Conservation (phyloP, 2,888 invertebrate species). For the Pherbina coryleti region DNA sequence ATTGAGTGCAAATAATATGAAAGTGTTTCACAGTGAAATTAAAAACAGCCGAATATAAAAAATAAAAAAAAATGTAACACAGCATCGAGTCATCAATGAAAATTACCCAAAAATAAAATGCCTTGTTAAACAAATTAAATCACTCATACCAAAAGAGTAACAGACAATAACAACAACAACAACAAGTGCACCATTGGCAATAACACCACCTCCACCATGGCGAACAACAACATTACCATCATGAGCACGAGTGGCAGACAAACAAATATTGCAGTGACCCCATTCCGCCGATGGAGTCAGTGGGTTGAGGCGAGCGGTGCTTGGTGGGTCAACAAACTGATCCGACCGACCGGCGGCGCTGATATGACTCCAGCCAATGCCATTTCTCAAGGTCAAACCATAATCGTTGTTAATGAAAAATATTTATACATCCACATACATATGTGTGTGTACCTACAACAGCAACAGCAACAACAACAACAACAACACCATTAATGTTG, state of each 20-base stretch:
- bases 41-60: constrained; percentile 24
- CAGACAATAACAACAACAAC: constrained; percentile 26
- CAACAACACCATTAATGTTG: constrained; percentile 25
- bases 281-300: constrained; percentile 27
- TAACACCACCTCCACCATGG: constrained; percentile 17
- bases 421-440: constrained; percentile 52
- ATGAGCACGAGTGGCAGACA: constrained; percentile 25
- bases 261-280: constrained; percentile 43
- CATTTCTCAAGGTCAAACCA: constrained; percentile 65
- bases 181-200: constrained; percentile 25
- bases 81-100: constrained; percentile 32
- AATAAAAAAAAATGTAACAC: not conserved
- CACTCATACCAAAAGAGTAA: constrained; percentile 22
- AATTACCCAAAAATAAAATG: constrained; percentile 39
- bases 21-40: constrained; percentile 45
- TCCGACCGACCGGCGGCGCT: constrained; percentile 35
- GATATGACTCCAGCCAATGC: constrained; percentile 49
- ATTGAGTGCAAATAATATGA: constrained; percentile 38
- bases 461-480: constrained; percentile 51
- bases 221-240: constrained; percentile 5
- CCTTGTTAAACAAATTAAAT: constrained; percentile 38
- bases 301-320: not conserved
- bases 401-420: constrained; percentile 68
- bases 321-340: constrained; percentile 47
- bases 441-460: constrained; percentile 10